Evolutionary conservation across 2,888 invertebrate species (phyloP).

Genomic region (Argyresthia goedartella): DNA sequence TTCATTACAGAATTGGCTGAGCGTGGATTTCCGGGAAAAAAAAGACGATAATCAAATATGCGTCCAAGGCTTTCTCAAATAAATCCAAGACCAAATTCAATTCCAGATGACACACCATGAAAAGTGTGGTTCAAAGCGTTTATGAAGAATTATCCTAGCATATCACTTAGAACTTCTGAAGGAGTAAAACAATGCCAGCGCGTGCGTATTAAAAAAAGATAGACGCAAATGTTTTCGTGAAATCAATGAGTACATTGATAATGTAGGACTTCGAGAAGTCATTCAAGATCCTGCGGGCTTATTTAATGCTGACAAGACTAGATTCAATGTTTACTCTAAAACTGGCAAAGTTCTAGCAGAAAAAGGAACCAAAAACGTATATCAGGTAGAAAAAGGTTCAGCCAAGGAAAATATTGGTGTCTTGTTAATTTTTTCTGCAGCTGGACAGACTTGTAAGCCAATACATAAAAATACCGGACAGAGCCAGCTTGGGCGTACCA

Average conservation of each 20-base stretch:
- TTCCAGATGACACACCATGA: too few relatives aligned
- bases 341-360: too few relatives aligned
- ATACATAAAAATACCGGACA: neutral
- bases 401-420: neutral
- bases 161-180: neutral
- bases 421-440: neutral
- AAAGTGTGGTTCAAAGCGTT: neutral
- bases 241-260: too few relatives aligned
- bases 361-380: too few relatives aligned
- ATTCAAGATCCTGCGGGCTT: neutral
- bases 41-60: too few relatives aligned
- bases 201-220: neutral
- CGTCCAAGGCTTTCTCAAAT: too few relatives aligned
- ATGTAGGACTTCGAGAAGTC: neutral
- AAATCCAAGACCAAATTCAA: too few relatives aligned
- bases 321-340: neutral
- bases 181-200: neutral
- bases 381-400: neutral
- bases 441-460: neutral
- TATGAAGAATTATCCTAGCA: neutral
- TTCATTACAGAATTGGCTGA: too few relatives aligned
- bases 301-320: conserved; percentile 1
- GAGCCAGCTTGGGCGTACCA: conserved; percentile 9
- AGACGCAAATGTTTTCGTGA: neutral
- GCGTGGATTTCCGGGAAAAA: too few relatives aligned